phyloP scores from a whole-genome alignment of 2,888 invertebrate species.

The Drosophila anomalipes region DNA sequence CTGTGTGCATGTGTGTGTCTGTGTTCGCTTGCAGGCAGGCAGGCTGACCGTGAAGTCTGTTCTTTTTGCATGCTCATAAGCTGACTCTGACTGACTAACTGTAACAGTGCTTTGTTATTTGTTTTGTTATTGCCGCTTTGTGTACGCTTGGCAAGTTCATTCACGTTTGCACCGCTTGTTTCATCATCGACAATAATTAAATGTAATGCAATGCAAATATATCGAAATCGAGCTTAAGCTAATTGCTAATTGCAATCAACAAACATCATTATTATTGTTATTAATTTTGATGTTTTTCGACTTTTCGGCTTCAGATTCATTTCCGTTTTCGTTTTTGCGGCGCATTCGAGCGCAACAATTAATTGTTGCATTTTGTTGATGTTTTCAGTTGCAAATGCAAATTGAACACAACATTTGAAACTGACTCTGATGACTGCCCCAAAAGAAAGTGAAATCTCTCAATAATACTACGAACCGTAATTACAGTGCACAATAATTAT shows the following conservation, averaged over 20 bases:
- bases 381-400: conserved; percentile 58
- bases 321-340: conserved; percentile 67
- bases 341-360: conserved; percentile 77
- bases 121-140: conserved; percentile 39
- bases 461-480: conserved; percentile 48
- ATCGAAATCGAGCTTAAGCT: conserved; percentile 69
- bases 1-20: conserved; percentile 1
- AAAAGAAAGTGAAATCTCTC: conserved; percentile 75
- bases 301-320: conserved; percentile 44
- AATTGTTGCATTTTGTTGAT: conserved; percentile 54
- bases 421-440: conserved; percentile 56
- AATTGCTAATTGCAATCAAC: conserved; percentile 65
- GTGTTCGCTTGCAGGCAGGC: conserved; percentile 27
- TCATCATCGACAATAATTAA: conserved; percentile 61
- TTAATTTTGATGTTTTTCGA: conserved; percentile 51
- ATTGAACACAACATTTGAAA: conserved; percentile 56
- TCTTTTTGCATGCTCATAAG: conserved; percentile 59
- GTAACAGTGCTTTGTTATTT: conserved; percentile 47
- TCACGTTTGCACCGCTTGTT: conserved; percentile 66
- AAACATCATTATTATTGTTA: conserved; percentile 21
- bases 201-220: conserved; percentile 63
- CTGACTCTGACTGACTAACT: conserved; percentile 29
- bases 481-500: conserved; percentile 60
- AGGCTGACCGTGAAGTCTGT: conserved; percentile 65
- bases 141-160: conserved; percentile 66